These are phyloP conservation scores for Lagria hirta DNA, from an alignment of 2,888 invertebrate genomes.

Conservation along the genomic window DNA sequence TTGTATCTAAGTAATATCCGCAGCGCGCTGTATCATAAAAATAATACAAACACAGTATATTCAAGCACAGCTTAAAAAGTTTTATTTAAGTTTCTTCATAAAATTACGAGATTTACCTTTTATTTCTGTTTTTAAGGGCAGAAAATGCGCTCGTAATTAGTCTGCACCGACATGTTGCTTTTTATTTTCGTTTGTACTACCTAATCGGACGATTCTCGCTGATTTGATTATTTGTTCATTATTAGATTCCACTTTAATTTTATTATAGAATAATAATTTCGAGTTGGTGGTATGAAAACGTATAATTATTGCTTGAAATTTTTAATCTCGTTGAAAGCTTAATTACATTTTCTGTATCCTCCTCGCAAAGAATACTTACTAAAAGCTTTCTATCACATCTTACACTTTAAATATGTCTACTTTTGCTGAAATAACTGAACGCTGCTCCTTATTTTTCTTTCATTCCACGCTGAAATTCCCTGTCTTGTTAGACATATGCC, in stretches of 20 bases:
- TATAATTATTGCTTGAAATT: slow-evolving; percentile 11
- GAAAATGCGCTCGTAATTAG: slow-evolving; percentile 7
- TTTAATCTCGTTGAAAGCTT: slow-evolving; percentile 13
- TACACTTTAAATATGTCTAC: not conserved
- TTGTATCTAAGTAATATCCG: too few species aligned
- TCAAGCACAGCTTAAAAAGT: too few species aligned
- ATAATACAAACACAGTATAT: too few species aligned
- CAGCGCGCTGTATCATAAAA: too few species aligned
- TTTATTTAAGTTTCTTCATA: too few species aligned
- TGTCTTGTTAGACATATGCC: slow-evolving; percentile 21
- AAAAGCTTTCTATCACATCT: slow-evolving; percentile 5
- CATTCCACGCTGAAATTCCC: slow-evolving; percentile 1
- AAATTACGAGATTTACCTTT: slow-evolving; percentile 3
- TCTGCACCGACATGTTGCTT: slow-evolving; percentile 3
- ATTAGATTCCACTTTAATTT: slow-evolving; percentile 13
- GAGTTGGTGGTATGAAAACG: slow-evolving; percentile 11
- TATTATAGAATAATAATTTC: slow-evolving; percentile 13
- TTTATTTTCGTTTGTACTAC: slow-evolving; percentile 3
- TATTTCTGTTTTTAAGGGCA: slow-evolving; percentile 5
- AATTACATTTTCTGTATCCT: too few species aligned
- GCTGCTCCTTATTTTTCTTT: slow-evolving; percentile 9
- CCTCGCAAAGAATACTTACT: slow-evolving; percentile 3
- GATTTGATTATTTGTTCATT: slow-evolving; percentile 16
- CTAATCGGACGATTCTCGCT: slow-evolving; percentile 6
- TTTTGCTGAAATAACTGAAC: not conserved